phyloP scores from a whole-genome alignment of 2,797 vertebrate species.

The Babyrousa celebensis region DNA sequence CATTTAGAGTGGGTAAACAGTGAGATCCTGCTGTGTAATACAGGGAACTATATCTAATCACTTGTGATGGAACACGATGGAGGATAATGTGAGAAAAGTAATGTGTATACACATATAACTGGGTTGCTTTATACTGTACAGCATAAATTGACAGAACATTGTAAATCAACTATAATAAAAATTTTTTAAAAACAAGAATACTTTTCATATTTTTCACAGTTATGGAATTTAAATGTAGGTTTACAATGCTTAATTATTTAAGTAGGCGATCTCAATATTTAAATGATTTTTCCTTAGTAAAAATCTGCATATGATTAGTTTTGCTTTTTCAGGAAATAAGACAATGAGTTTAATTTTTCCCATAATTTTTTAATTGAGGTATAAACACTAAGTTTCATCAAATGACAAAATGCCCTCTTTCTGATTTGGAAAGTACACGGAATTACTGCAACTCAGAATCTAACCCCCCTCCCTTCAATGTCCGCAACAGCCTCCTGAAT shows the following conservation, averaged over 20 bases:
- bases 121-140: too few relatives aligned
- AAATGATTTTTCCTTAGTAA: constrained; percentile 15
- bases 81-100: too few relatives aligned
- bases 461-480: neutral
- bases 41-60: too few relatives aligned
- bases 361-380: neutral
- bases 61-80: too few relatives aligned
- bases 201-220: neutral
- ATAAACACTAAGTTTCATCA: constrained; percentile 43
- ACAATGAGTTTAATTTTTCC: constrained; percentile 59
- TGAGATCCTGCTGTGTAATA: too few relatives aligned
- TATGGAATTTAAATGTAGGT: constrained; percentile 14
- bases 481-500: neutral
- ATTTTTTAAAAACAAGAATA: neutral
- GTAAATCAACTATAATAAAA: too few relatives aligned
- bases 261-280: constrained; percentile 25
- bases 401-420: neutral
- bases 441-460: neutral
- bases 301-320: constrained; percentile 31
- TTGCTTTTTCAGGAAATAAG: constrained; percentile 41
- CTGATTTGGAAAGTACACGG: constrained; percentile 33
- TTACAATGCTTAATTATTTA: constrained; percentile 53
- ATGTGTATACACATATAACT: too few relatives aligned
- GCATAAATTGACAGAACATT: too few relatives aligned
- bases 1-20: too few relatives aligned